Evolutionary conservation across 1,140 invertebrate species (phyloP).

Genomic region (Pentalonia nigronervosa): DNA sequence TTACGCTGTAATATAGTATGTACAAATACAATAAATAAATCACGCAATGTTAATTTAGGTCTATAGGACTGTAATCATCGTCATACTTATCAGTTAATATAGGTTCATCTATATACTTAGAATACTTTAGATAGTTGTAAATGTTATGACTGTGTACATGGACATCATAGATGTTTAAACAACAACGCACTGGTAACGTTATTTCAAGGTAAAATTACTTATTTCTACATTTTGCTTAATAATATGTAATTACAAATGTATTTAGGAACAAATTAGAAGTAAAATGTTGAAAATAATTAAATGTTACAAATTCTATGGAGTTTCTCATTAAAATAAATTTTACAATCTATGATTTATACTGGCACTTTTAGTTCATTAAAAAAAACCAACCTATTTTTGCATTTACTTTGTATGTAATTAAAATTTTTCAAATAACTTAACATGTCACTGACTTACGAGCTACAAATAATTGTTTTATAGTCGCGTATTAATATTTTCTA

Average conservation of each 20-base stretch:
- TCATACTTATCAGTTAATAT: not conserved
- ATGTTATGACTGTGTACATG: not conserved
- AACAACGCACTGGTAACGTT: not conserved
- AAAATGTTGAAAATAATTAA: not conserved
- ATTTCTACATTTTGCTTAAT: not conserved
- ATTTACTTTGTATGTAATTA: no score
- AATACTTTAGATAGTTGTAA: not conserved
- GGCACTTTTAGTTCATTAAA: not conserved
- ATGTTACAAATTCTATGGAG: not conserved
- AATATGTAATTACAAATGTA: not conserved
- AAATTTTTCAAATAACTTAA: no score
- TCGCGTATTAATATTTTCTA: not conserved
- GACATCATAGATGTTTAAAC: not conserved
- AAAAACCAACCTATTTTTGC: not conserved
- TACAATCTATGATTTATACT: not conserved
- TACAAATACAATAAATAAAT: not conserved
- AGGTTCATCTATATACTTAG: not conserved
- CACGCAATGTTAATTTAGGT: not conserved
- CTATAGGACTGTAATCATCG: not conserved
- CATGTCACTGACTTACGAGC: not conserved
- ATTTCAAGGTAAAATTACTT: conserved; percentile 11
- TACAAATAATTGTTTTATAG: not conserved
- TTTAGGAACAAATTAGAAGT: not conserved
- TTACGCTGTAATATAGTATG: not conserved
- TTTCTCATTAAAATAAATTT: not conserved